phyloP scores from a whole-genome alignment of 1,140 invertebrate genomes.

The Globodera ellingtonae region DNA sequence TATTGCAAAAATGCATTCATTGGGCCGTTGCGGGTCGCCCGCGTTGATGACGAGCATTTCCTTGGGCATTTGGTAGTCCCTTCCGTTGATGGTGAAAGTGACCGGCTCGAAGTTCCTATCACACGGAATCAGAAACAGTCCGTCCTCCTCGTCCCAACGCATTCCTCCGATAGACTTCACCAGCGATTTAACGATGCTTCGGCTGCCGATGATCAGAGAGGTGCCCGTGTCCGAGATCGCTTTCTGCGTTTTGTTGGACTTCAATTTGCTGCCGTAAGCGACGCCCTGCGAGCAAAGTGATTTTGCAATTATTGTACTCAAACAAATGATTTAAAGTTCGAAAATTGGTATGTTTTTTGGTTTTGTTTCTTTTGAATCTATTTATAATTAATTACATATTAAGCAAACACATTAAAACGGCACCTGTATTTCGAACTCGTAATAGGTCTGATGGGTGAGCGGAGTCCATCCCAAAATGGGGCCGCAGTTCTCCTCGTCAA shows the following conservation, averaged over 20 bases:
- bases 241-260: conserved; percentile 28
- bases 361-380: no score
- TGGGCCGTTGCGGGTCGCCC: conserved; percentile 22
- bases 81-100: conserved; percentile 42
- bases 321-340: neutral
- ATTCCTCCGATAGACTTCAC: conserved; percentile 36
- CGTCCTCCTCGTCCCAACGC: conserved; percentile 17
- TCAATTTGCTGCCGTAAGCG: conserved; percentile 7
- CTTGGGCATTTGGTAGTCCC: conserved; percentile 21
- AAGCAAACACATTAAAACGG: no score
- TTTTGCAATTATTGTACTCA: conserved; percentile 2
- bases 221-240: conserved; percentile 59
- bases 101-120: conserved; percentile 35
- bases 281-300: neutral
- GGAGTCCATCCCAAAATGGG: conserved; percentile 26
- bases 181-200: conserved; percentile 32
- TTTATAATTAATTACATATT: no score
- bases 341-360: no score
- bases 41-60: conserved; percentile 42
- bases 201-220: conserved; percentile 47
- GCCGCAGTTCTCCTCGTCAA: conserved; percentile 39
- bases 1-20: conserved; percentile 13
- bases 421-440: conserved; percentile 31
- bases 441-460: conserved; percentile 18
- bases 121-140: conserved; percentile 38